These are phyloP conservation scores for Apamea crenata DNA, from an alignment of 2,888 invertebrate species.

Conservation along the genomic window DNA sequence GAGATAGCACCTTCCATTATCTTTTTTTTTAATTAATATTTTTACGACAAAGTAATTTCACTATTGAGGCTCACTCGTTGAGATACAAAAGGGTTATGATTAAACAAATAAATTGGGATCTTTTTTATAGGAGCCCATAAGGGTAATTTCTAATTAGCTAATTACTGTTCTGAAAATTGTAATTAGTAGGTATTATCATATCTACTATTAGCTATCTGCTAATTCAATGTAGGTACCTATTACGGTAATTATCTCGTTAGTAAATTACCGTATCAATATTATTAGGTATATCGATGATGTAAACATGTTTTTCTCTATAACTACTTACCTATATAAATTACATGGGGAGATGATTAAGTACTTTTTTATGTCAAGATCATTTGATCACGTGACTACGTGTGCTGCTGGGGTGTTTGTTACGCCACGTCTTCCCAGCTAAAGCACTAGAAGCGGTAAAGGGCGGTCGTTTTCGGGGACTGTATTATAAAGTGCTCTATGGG, in stretches of 20 bases:
- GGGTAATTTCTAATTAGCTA: not conserved
- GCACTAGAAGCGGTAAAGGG: no score
- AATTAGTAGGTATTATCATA: not conserved
- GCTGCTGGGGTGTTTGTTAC: no score
- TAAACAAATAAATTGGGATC: not conserved
- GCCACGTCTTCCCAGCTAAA: no score
- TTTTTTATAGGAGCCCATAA: slow-evolving; percentile 3
- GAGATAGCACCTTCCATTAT: slow-evolving; percentile 45
- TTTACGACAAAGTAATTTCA: not conserved
- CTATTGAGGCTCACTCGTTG: slow-evolving; percentile 7
- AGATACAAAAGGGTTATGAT: slow-evolving; percentile 12
- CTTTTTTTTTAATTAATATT: not conserved
- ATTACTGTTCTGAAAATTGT: not conserved
- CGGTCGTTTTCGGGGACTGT: no score
- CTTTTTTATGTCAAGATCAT: slow-evolving; percentile 4
- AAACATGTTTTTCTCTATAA: slow-evolving; percentile 27
- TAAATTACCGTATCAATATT: not conserved
- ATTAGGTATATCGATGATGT: not conserved
- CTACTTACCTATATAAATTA: not conserved
- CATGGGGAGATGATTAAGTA: not conserved
- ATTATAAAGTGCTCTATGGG: no score
- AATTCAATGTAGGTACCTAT: no score
- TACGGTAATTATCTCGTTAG: not conserved
- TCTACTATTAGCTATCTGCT: not conserved
- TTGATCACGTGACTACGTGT: no score